Base-by-base conservation (phyloP, 2,888 invertebrate species). In the Agrotis ipsilon region DNA sequence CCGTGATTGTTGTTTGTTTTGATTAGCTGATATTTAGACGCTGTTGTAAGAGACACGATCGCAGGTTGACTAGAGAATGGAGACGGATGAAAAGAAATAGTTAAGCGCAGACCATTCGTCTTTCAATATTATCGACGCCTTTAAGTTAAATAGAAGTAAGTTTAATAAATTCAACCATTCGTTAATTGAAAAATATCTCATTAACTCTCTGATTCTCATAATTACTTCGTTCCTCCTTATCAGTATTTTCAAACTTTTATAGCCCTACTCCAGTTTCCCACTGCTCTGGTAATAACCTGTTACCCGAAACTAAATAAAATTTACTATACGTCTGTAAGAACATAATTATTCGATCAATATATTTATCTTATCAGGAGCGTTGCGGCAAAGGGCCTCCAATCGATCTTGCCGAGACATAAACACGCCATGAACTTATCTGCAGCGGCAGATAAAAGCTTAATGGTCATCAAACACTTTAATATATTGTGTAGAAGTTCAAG, bases 381-480 rank as follows among this genome's bases (percentile, higher is more conserved):
- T 78, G 87, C 85, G 85, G 85, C 87, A 68, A 76, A 75, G 65
- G 67, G 80, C 76, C 81, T 79, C 70, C 87, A 82, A 91, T 91
- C 91, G 87, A 91, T 91, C 90, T 89, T 81, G 45, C 80, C 72
- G 79, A 85, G 90, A 88, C 89, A 79, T 82, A 81, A 85, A 87
- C 89, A 88, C 78, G 85, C 85, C 82, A 83, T 79, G 75, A 79
- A 87, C 75, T 83, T 86, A 86, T 88, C 86, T 80, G 67, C 71
- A 72, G 81, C 82, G 83, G 86, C 74, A 76, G 84, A 79, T 87
- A 88, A 88, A 82, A 80, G 63, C 85, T 75, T 87, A 81, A 85
- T 86, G 85, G 85, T 82, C 85, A 86, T 85, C 85, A 85, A 85
- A 84, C 83, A 81, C 81, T 80, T 84, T 84, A 85, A 87, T 84